Evolutionary conservation across 2,113 vertebrate genomes (phyloP).

Genomic region (Pachycephala philippinensis): DNA sequence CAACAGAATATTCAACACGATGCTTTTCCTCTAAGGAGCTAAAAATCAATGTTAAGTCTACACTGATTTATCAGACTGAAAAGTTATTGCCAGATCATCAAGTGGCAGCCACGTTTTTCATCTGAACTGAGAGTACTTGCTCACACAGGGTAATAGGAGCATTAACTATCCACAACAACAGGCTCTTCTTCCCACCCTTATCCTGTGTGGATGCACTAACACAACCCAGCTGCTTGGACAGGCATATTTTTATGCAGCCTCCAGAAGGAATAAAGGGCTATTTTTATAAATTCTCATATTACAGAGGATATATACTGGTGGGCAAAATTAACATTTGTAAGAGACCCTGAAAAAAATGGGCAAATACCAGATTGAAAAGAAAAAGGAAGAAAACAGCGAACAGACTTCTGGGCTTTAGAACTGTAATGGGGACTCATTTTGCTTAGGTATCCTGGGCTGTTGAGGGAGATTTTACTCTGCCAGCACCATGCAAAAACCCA

Average conservation of each 20-base stretch:
- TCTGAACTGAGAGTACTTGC: neutral
- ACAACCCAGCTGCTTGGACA: neutral
- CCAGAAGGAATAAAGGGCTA: neutral
- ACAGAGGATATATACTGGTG: neutral
- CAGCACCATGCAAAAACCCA: neutral
- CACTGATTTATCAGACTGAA: neutral
- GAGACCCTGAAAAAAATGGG: neutral
- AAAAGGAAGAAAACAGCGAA: neutral
- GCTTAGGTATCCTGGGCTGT: neutral
- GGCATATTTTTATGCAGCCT: neutral
- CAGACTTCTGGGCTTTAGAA: neutral
- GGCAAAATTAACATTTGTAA: neutral
- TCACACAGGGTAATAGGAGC: neutral
- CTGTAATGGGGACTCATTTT: neutral
- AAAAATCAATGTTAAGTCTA: neutral
- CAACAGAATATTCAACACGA: neutral
- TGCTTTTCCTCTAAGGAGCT: neutral
- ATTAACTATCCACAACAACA: neutral
- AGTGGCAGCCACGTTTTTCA: neutral
- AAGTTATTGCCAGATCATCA: neutral
- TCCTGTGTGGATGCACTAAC: neutral
- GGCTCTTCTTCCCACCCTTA: neutral
- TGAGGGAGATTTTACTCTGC: neutral
- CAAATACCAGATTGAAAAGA: neutral
- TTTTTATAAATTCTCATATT: neutral